Base-by-base conservation (phyloP, 2,113 vertebrate species). In the Galbula dea region DNA sequence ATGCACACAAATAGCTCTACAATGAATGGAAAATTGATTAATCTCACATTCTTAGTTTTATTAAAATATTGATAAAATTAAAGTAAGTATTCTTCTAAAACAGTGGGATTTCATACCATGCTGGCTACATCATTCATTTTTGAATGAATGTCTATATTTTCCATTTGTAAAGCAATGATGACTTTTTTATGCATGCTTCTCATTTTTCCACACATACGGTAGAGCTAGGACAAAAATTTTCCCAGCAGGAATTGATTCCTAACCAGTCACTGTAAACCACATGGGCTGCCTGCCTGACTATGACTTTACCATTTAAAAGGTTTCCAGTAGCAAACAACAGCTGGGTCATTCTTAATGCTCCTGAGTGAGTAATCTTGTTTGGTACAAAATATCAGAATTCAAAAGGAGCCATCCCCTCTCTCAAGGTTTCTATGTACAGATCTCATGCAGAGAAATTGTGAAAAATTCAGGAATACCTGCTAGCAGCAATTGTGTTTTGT, bases 121-220 rank as follows among this genome's bases (percentile, higher is more conserved):
- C 55, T 75, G 86, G 18, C 48, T 55, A 10, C 43, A 63, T 76
- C 54, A 76, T 6, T 94, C 9, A 76, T 66, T 83, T 88, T 39
- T 26, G 16, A 88, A 67, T 18, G 34, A 77, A 80, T 71, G 86
- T 16, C 0, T 18, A 26, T 27, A 39, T 74, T 84, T 83, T 36
- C 11, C 18, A 4, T 58, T 63, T 71, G 55, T 0, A 0, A 71
- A 88, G 21, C 39, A 71, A 62, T 22, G 17, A 8, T 76, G 34
- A 24, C 19, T 37, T 29, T 72, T 85, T n/a, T 20, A 34, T 0
- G 0, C 41, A 55, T 0, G 0, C 19, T 75, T 86, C 55, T 65
- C 30, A 80, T 66, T 89, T 88, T 62, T 27, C 32, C 68, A 67
- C 51, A 59, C 10, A 4, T 6, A 51, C 6, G 26, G 10, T 78